Evolutionary conservation across 1,140 invertebrate genomes (phyloP), one percentile per base, ranked within the genome.

Genomic region (Aphelenchoides fujianensis): DNA sequence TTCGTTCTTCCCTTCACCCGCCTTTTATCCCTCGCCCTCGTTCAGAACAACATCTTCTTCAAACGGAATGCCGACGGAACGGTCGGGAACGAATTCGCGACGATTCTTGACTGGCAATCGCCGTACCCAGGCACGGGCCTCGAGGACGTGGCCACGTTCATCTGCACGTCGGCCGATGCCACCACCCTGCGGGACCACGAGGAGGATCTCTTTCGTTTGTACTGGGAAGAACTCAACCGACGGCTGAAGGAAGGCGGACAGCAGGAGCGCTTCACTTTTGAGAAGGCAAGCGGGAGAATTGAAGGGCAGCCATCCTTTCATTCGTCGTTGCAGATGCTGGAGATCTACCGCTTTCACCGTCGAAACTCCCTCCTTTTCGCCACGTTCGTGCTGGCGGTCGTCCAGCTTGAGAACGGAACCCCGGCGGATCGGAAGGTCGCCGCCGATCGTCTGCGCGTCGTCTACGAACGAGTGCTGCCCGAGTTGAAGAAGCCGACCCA

Each of bases 31-130:
- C 41, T 48, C 12, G 23, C 23, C n/a, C n/a, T n/a, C n/a, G n/a
- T 48, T 48, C 41, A 32, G 19, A 59, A 59, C 34, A 59, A 59
- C 55, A 59, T 59, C 55, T 59, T 59, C 23, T 59, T 59, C 34
- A 19, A 59, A 59, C 55, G 55, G 19, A 59, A 59, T 5, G 5
- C 55, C 5, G 55, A 59, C 23, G 55, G 55, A 5, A 59, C 55
- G 19, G 19, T 5, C 55, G 23, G 55, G 7, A 23, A 59, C 23
- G 19, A 59, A 7, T 5, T 59, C 5, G 5, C 5, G 12, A 59
- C 55, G 19, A 7, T 59, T 59, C 55, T 59, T 5, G 55, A 59
- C 23, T 59, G 5, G 5, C 55, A 59, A 59, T 23, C 5, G 5
- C 5, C 5, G 5, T 5, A 7, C 34, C 55, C 55, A 7, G 55